Evolutionary conservation across 2,113 vertebrate genomes (phyloP), one percentile per base, ranked within the genome.

Genomic region (Carassius gibelio): DNA sequence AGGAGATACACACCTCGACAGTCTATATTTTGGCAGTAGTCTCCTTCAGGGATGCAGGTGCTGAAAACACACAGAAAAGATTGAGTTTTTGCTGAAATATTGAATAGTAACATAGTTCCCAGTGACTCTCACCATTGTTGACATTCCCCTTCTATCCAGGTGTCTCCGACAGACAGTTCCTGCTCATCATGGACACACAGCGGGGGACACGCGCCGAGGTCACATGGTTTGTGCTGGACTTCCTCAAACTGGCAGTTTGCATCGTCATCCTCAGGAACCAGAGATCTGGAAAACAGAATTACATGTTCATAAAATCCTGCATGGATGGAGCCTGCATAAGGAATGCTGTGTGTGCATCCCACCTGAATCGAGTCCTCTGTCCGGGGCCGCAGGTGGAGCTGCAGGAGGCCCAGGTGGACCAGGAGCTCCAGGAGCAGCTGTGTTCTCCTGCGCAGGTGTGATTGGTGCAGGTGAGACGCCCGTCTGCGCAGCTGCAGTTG

Each of bases 381-480:
- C 94, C 93, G 0, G 36, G 88, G 14, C 94, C 96, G 72, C 97
- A 98, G 8, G 95, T 95, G 55, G 86, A 82, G 15, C 97, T 97
- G 90, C 97, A 97, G 5, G 87, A 82, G 0, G 95, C 94, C 97
- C 97, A 98, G 42, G 90, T 90, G n/a, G 96, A 96, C 97, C 97
- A 98, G 69, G 84, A 93, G 86, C 97, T 97, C 97, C 97, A 98
- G 0, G 45, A 23, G 13, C 97, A 98, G 76, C 64, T 1, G 6
- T 75, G 17, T 1, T 92, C 87, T 0, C 61, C 87, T 82, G 55
- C 85, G 82, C 96, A 97, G 90, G 88, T 93, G 83, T 84, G 84
- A 59, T 93, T 88, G 42, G 91, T 94, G 93, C 97, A 98, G 77
- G 88, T 72, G 0, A 98, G 93, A 52, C n/a, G 88, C 4, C 96